Conservation (phyloP, 1,140 invertebrate species). For the Drosophila mojavensis region DNA sequence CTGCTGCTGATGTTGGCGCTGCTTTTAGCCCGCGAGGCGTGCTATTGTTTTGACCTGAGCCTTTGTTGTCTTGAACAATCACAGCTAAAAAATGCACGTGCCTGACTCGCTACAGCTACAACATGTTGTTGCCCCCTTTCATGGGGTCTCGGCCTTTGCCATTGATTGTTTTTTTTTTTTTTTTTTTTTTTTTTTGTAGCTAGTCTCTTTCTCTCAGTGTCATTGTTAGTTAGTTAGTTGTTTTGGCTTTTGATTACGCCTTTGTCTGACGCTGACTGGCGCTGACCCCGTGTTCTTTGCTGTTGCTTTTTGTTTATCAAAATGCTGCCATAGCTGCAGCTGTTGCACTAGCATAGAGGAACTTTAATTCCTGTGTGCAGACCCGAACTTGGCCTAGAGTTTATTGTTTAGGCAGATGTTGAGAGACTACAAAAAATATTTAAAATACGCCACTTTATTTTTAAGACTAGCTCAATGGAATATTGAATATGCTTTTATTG, state of each 20-base stretch:
- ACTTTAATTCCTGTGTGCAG: not conserved
- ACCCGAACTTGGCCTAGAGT: no score
- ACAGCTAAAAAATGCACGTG: conserved; percentile 57
- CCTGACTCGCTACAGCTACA: conserved; percentile 42
- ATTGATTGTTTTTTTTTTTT: conserved; percentile 16
- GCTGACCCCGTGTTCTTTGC: conserved; percentile 6
- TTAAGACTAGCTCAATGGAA: no score
- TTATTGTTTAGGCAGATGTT: no score
- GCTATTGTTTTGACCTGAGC: conserved; percentile 45
- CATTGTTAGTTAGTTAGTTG: conserved; percentile 17
- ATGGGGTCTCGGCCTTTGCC: conserved; percentile 38
- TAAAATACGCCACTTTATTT: no score
- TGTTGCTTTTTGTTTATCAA: conserved; percentile 21
- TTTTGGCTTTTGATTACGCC: conserved; percentile 11
- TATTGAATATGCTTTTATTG: no score
- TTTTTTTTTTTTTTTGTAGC: not conserved
- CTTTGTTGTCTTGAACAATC: conserved; percentile 69
- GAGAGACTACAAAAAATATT: no score
- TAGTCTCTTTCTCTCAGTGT: not conserved
- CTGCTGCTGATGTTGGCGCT: conserved; percentile 39
- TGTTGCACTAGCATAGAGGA: conserved; percentile 7
- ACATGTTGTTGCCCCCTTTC: conserved; percentile 34
- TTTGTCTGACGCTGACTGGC: conserved; percentile 5
- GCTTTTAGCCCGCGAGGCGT: conserved; percentile 41
- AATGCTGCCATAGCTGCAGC: conserved; percentile 10